These are phyloP conservation scores for Bergia sp. DNA, from an alignment of 92 coral and sea anemone species.

Conservation along the genomic window DNA sequence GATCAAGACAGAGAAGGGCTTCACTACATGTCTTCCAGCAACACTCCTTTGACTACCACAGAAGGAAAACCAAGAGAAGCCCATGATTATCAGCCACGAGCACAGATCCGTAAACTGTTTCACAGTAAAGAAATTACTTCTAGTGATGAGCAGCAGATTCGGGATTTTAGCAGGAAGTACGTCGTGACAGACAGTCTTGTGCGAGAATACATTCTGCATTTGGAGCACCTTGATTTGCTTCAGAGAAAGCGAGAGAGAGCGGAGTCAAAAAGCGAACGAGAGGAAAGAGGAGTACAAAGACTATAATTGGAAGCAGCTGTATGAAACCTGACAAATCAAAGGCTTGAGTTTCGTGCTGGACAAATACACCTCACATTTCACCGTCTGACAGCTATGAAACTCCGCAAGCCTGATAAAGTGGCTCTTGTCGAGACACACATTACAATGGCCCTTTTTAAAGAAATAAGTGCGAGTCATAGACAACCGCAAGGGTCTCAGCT, in stretches of 20 bases:
- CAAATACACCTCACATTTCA: slow-evolving; percentile 50
- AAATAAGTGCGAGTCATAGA: no score
- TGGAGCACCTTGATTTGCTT: no score
- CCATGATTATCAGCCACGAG: no score
- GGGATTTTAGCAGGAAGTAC: no score
- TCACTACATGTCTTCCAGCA: slow-evolving; percentile 56
- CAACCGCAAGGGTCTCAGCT: no score
- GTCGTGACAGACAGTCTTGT: slow-evolving; percentile 46
- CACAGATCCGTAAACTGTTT: no score
- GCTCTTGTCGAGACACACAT: slow-evolving; percentile 67
- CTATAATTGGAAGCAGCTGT: slow-evolving; percentile 18
- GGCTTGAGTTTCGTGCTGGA: slow-evolving; percentile 55
- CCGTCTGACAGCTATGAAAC: slow-evolving; percentile 51
- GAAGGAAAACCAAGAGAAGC: slow-evolving; percentile 46
- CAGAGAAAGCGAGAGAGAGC: slow-evolving; percentile 47
- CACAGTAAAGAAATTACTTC: slow-evolving; percentile 37
- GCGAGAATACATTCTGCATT: slow-evolving; percentile 51
- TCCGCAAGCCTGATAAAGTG: slow-evolving; percentile 53
- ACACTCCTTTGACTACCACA: slow-evolving; percentile 47
- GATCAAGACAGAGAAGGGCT: slow-evolving; percentile 47
- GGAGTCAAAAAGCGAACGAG: slow-evolving; percentile 47
- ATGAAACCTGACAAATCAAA: slow-evolving; percentile 44
- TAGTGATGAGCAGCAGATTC: slow-evolving; percentile 47
- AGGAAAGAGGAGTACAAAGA: slow-evolving; percentile 48
- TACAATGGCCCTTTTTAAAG: slow-evolving; percentile 22